Conservation (phyloP, 2,888 invertebrate genomes). For the Zele albiditarsus region DNA sequence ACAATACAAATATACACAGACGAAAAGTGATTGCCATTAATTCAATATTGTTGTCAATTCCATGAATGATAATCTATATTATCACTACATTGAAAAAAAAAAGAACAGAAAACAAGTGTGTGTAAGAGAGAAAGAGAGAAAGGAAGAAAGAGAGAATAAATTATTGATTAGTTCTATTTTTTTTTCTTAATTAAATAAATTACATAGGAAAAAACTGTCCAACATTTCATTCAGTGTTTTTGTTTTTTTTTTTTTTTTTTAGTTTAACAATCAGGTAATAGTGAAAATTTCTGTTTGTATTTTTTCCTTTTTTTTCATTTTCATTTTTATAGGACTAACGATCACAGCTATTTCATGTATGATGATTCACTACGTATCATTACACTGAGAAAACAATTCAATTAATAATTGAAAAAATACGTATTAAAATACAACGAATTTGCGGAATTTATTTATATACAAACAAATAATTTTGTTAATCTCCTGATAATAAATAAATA, state of each 20-base stretch:
- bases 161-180: background rate
- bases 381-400: constrained; percentile 7
- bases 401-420: background rate
- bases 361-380: constrained; percentile 26
- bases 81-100: background rate
- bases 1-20: background rate
- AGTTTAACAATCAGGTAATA: constrained; percentile 3
- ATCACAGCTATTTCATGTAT: constrained; percentile 70
- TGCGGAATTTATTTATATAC: too few species aligned
- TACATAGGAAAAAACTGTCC: constrained; percentile 7
- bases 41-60: background rate
- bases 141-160: background rate
- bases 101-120: background rate
- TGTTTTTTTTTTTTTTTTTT: constrained; percentile 11
- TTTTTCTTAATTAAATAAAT: background rate
- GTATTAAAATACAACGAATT: background rate
- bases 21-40: background rate
- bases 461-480: too few species aligned
- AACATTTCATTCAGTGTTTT: constrained; percentile 34
- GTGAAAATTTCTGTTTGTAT: background rate
- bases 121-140: background rate
- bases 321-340: constrained; percentile 56
- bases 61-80: background rate
- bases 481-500: too few species aligned
- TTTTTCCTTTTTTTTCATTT: background rate